phyloP scores from a whole-genome alignment of 2,888 invertebrate genomes.

The Acanthopleura granulata region DNA sequence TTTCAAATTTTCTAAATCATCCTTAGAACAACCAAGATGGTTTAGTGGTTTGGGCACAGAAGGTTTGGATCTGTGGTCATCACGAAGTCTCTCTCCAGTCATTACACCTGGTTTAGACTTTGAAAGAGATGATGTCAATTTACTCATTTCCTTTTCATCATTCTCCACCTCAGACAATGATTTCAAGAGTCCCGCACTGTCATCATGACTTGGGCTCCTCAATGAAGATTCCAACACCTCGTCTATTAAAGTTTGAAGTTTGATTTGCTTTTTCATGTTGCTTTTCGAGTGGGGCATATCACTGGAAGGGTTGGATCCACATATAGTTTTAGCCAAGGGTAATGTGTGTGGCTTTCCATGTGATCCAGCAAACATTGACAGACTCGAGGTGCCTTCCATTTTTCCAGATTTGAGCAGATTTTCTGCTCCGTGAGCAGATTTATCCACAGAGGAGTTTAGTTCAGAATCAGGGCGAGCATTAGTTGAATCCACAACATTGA shows the following conservation, averaged over 20 bases:
- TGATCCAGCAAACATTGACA: not conserved
- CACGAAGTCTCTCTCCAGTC: not conserved
- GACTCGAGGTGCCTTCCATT: conserved; percentile 11
- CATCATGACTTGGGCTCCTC: conserved; percentile 22
- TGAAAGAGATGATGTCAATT: not conserved
- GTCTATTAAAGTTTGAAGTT: conserved; percentile 54
- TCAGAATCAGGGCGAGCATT: not conserved
- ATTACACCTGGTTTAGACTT: not conserved
- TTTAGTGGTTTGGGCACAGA: not conserved
- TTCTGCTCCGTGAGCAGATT: too few species aligned
- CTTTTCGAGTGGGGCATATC: not conserved
- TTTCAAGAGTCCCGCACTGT: not conserved
- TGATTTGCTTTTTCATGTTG: not conserved
- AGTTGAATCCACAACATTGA: not conserved
- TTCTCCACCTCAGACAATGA: conserved; percentile 4
- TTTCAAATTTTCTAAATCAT: conserved; percentile 19
- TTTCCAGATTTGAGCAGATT: not conserved
- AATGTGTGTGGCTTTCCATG: not conserved
- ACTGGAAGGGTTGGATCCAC: not conserved
- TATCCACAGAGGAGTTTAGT: not conserved
- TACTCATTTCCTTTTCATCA: conserved; percentile 14
- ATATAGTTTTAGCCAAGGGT: not conserved
- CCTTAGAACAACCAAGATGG: not conserved
- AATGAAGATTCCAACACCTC: conserved; percentile 53
- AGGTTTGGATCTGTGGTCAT: not conserved